Base-by-base conservation (phyloP, 1,140 invertebrate genomes). In the Centruroides vittatus region DNA sequence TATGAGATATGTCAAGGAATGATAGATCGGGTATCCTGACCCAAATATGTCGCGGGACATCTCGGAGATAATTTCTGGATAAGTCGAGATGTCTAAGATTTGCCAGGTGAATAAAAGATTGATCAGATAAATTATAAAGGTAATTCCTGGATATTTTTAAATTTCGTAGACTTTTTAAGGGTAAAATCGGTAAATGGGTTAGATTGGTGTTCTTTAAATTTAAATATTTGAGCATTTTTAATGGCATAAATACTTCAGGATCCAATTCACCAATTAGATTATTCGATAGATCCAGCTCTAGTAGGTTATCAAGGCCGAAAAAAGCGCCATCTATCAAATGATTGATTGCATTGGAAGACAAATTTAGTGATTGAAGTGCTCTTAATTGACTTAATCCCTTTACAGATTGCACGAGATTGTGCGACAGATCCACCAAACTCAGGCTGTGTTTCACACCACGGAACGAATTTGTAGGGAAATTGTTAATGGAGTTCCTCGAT, bases 251-350 rank as follows among this genome's bases (percentile, higher is more conserved):
- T 23, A 58, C 48, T 41, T 51, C 57, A 46, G 57, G 47, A 34
- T 41, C 8, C 41, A 41, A 41, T 41, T 41, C 8, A 0, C 41
- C 41, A 41, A 41, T 41, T 41, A 41, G 41, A 41, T 41, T 41
- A 41, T 41, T 41, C 5, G 41, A 41, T 51, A 93, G 72, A 73
- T 87, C 84, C 36, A 94, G 70, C 62, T 89, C 81, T 55, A 89
- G 77, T 41, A 93, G 74, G 67, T 82, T 84, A 50, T 80, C 79
- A 57, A 89, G 73, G 72, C 85, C 84, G 12, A 81, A 81, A 74
- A 92, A 90, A 70, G 89, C 12, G 23, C 59, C 58, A 13, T 60
- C 81, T 23, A 86, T 82, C 61, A 93, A 73, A 67, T 86, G 83
- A 47, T 81, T 80, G 35, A 93, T 79, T 9, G 78, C 72, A 73